Conservation (phyloP, 2,797 vertebrate species). For the Coregonus sp. region DNA sequence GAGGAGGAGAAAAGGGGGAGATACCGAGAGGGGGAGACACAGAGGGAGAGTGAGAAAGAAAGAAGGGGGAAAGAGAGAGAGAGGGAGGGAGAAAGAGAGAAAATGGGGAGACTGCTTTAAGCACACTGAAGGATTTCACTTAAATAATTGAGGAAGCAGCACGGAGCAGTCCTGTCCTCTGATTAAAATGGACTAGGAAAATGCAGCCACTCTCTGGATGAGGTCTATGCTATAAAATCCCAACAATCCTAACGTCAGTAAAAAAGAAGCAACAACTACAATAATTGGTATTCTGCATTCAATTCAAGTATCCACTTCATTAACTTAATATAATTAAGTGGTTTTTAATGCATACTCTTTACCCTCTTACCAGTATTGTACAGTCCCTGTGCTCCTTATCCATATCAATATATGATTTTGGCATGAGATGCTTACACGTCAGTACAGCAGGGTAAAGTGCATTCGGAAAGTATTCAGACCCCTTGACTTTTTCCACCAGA, state of each 20-base stretch:
- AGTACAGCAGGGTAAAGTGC: background rate
- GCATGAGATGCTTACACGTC: background rate
- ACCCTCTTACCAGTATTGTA: background rate
- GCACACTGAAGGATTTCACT: slow-evolving; percentile 9
- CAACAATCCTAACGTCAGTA: background rate
- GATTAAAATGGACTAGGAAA: background rate
- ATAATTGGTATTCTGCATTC: background rate
- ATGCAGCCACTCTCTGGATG: background rate
- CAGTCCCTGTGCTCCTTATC: slow-evolving; percentile 4
- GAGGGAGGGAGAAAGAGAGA: background rate
- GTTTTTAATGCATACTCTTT: background rate
- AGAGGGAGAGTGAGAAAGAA: background rate
- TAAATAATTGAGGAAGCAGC: background rate
- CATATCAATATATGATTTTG: background rate
- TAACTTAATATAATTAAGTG: background rate
- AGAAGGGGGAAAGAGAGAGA: background rate
- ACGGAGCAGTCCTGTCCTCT: background rate
- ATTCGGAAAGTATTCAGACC: too few species aligned
- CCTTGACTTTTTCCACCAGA: too few species aligned
- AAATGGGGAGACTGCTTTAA: background rate
- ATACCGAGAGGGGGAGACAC: background rate
- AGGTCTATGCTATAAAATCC: background rate
- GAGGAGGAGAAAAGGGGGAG: background rate
- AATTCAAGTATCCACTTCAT: background rate
- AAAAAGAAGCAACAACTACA: background rate